These are phyloP conservation scores for Gambusia yucatana DNA, from an alignment of 2,797 vertebrate genomes.

Conservation along the genomic window DNA sequence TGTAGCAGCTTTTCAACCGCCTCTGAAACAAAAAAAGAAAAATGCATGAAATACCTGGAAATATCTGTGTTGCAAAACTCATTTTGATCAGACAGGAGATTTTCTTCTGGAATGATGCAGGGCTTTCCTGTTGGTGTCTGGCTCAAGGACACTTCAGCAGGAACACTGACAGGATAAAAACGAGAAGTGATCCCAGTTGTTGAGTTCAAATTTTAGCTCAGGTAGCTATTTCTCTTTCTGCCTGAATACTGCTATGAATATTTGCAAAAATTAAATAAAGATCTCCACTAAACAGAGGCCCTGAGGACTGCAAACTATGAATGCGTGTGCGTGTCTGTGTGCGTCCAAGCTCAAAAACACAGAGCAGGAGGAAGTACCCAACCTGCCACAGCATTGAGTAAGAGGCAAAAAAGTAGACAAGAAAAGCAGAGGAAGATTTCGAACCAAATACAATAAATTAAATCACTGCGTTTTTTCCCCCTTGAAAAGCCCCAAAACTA, in stretches of 20 bases:
- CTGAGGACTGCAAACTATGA: constrained; percentile 39
- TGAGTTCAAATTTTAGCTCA: constrained; percentile 17
- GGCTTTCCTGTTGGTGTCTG: constrained; percentile 36
- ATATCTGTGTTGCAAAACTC: background rate
- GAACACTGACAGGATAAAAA: constrained; percentile 5
- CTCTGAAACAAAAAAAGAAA: background rate
- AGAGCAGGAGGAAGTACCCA: constrained; percentile 36
- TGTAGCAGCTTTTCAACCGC: constrained; percentile 26
- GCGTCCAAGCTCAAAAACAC: constrained; percentile 46
- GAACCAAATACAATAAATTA: constrained; percentile 74
- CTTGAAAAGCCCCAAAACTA: constrained; percentile 46
- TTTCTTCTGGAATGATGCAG: constrained; percentile 1
- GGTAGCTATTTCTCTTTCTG: background rate
- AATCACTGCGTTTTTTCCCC: constrained; percentile 44
- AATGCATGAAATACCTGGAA: background rate
- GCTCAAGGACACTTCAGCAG: constrained; percentile 60
- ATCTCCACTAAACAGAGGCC: constrained; percentile 36
- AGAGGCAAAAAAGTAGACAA: constrained; percentile 56
- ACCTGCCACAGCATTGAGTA: constrained; percentile 48
- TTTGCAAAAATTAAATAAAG: constrained; percentile 15
- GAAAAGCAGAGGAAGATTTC: constrained; percentile 53
- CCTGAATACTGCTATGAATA: background rate
- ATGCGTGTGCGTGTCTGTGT: constrained; percentile 1
- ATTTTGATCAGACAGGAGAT: background rate
- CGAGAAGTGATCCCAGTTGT: constrained; percentile 28